A percentile compares a stretch with the other conserved stretches of the same genome.
phyloP scores from a whole-genome alignment of 1,140 invertebrate species.

The Nymphalis io region DNA sequence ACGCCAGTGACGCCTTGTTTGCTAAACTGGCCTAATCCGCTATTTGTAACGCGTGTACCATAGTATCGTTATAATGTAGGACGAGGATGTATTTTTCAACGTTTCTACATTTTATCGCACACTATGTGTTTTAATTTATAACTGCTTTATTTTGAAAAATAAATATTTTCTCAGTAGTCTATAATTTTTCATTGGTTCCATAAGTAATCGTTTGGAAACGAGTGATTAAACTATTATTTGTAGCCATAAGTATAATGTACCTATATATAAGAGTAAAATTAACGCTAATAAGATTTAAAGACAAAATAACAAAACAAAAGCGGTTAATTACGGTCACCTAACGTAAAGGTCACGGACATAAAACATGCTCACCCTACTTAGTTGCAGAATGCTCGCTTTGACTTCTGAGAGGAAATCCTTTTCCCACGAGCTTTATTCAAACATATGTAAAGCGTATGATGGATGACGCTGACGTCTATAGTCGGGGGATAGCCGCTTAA shows the following conservation, averaged over 20 bases:
- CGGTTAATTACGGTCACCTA: constrained; percentile 30
- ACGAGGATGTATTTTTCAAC: background rate
- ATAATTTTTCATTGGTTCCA: too few relatives aligned
- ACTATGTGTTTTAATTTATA: too few relatives aligned
- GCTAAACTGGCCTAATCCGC: constrained; percentile 80
- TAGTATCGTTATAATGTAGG: constrained; percentile 8
- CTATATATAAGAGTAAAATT: background rate
- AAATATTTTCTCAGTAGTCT: too few relatives aligned
- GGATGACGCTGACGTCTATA: constrained; percentile 68
- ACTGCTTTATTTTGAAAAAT: too few relatives aligned
- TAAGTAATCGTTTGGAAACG: too few relatives aligned
- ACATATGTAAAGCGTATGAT: constrained; percentile 82
- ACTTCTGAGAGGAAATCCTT: constrained; percentile 80
- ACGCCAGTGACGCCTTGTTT: constrained; percentile 77
- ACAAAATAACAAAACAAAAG: constrained; percentile 16
- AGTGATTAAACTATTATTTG: too few relatives aligned
- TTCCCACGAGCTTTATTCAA: constrained; percentile 81
- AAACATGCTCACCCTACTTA: constrained; percentile 55
- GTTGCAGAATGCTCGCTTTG: constrained; percentile 61
- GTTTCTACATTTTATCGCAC: background rate
- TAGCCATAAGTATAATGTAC: too few relatives aligned
- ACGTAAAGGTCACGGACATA: constrained; percentile 32
- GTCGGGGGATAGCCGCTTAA: constrained; percentile 72
- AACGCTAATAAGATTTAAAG: background rate
- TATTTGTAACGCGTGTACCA: constrained; percentile 62